A percentile compares a stretch with the other conserved stretches of the same genome.
These are phyloP conservation scores for Mesorhabditis sp. DNA, from an alignment of 2,888 invertebrate genomes.

Conservation along the genomic window DNA sequence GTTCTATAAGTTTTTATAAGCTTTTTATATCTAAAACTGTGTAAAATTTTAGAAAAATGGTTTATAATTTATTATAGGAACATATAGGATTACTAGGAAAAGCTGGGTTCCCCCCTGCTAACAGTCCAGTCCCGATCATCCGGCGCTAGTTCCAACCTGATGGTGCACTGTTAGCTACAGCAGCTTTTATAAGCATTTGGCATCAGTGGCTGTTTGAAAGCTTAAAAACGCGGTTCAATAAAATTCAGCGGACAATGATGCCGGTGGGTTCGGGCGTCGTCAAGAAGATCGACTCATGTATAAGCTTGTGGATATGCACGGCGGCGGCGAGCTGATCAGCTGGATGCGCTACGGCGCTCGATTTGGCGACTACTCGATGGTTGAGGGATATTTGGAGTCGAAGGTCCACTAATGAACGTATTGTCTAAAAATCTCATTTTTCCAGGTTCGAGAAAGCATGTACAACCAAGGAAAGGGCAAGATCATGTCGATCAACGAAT, in stretches of 20 bases:
- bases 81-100: too few species aligned
- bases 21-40: too few species aligned
- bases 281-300: slow-evolving; percentile 65
- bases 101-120: too few species aligned
- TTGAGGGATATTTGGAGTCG: slow-evolving; percentile 29
- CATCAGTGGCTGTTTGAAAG: too few species aligned
- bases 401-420: neutral
- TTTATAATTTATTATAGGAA: too few species aligned
- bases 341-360: slow-evolving; percentile 64
- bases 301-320: slow-evolving; percentile 84
- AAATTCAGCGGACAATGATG: neutral
- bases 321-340: slow-evolving; percentile 82
- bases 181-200: too few species aligned
- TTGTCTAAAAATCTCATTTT: neutral
- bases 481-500: slow-evolving; percentile 80
- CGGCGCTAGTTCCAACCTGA: too few species aligned
- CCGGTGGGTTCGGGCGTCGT: slow-evolving; percentile 3
- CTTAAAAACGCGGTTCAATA: too few species aligned
- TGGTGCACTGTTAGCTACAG: too few species aligned
- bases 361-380: slow-evolving; percentile 11
- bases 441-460: slow-evolving; percentile 76
- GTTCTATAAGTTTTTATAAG: too few species aligned
- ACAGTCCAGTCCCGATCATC: too few species aligned
- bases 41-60: too few species aligned
- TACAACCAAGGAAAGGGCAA: slow-evolving; percentile 88